phyloP scores from a whole-genome alignment of 2,797 vertebrate species.

The Coranthus polyacanthus region DNA sequence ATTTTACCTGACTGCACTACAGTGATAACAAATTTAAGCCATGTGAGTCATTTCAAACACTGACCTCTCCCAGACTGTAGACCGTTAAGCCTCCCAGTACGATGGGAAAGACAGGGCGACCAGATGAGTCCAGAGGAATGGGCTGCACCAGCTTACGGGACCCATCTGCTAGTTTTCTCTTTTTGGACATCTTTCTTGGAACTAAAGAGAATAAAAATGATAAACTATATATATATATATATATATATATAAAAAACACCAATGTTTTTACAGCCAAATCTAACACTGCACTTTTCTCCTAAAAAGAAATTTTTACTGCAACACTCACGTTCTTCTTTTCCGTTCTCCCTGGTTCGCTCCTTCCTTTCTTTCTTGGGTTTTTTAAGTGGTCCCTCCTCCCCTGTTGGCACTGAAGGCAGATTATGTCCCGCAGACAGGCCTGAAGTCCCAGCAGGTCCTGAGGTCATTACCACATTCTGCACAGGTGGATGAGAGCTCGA shows the following conservation, averaged over 20 bases:
- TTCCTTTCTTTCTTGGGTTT: constrained; percentile 92
- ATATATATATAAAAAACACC: no score
- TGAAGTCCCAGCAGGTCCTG: constrained; percentile 73
- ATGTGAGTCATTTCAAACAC: constrained; percentile 32
- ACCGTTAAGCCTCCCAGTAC: constrained; percentile 89
- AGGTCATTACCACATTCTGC: constrained; percentile 54
- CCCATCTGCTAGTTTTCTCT: constrained; percentile 87
- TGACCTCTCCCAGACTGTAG: constrained; percentile 94
- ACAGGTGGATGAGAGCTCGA: constrained; percentile 65
- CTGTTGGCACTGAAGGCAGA: constrained; percentile 59
- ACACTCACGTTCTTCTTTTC: constrained; percentile 86
- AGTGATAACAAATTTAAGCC: not conserved
- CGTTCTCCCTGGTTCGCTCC: constrained; percentile 90
- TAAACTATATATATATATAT: not conserved
- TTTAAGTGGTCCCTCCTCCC: constrained; percentile 86
- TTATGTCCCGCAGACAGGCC: constrained; percentile 65
- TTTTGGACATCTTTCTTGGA: constrained; percentile 90
- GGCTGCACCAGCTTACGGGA: constrained; percentile 88
- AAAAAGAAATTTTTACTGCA: not conserved
- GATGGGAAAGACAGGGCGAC: constrained; percentile 91
- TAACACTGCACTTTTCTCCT: not conserved
- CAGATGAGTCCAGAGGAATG: constrained; percentile 89
- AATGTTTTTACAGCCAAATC: not conserved
- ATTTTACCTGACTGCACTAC: not conserved
- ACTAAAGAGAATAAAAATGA: constrained; percentile 65